Evolutionary conservation across 2,797 vertebrate genomes (phyloP).

Genomic region (Pangasius djambal): DNA sequence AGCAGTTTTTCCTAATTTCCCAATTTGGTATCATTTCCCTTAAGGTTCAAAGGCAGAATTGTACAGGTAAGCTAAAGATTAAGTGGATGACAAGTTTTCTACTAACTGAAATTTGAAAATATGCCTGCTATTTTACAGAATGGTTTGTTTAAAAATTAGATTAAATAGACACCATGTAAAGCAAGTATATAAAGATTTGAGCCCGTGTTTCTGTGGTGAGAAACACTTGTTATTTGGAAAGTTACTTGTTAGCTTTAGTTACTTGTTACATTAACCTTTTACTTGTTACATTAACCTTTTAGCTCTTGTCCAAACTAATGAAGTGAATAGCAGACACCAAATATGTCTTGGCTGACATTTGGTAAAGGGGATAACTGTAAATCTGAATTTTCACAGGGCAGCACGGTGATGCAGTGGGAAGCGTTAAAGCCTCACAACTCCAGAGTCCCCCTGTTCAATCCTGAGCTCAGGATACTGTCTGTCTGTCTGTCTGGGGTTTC

Average conservation of each 20-base stretch:
- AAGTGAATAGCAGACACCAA: not conserved
- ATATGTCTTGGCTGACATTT: not conserved
- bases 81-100: not conserved
- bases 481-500: not conserved
- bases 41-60: not conserved
- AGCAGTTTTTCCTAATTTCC: not conserved
- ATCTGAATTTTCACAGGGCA: not conserved
- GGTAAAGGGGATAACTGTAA: not conserved
- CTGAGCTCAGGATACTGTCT: not conserved
- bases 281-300: not conserved
- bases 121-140: not conserved
- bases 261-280: too few relatives aligned
- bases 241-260: not conserved
- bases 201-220: not conserved
- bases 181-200: not conserved
- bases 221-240: not conserved
- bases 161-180: not conserved
- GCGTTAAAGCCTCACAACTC: not conserved
- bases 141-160: not conserved
- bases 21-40: not conserved
- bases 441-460: not conserved
- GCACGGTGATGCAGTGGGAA: not conserved
- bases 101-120: not conserved
- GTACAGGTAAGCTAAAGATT: not conserved
- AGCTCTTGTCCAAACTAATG: not conserved